phyloP scores from a whole-genome alignment of 2,113 vertebrate species.

The Malurus alboscapulatus region DNA sequence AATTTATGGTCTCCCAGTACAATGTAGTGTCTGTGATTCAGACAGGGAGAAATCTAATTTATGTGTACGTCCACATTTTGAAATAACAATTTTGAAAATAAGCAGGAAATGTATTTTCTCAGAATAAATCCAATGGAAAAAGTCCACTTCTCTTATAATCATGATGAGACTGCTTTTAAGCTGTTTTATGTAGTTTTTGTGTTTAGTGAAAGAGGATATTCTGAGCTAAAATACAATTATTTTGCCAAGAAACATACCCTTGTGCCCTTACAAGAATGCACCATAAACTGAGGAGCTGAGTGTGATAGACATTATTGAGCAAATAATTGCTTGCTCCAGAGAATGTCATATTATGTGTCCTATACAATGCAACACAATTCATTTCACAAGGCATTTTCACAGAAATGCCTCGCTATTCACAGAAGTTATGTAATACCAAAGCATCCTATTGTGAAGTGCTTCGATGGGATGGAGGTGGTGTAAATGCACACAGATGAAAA shows the following conservation, averaged over 20 bases:
- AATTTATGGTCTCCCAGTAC: not conserved
- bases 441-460: not conserved
- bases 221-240: constrained; percentile 24
- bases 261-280: not conserved
- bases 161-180: not conserved
- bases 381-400: not conserved
- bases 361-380: not conserved
- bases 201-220: not conserved
- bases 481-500: not conserved
- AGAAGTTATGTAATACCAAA: not conserved
- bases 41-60: not conserved
- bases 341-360: not conserved
- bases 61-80: not conserved
- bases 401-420: not conserved
- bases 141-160: not conserved
- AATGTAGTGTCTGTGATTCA: not conserved
- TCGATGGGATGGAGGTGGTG: not conserved
- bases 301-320: not conserved
- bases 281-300: constrained; percentile 1
- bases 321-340: constrained; percentile 40
- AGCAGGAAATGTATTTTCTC: not conserved
- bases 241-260: not conserved
- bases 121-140: constrained; percentile 6
- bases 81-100: constrained; percentile 5
- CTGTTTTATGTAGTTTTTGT: not conserved